Base-by-base conservation (phyloP, 2,113 vertebrate genomes). In the Toxotes jaculatrix region DNA sequence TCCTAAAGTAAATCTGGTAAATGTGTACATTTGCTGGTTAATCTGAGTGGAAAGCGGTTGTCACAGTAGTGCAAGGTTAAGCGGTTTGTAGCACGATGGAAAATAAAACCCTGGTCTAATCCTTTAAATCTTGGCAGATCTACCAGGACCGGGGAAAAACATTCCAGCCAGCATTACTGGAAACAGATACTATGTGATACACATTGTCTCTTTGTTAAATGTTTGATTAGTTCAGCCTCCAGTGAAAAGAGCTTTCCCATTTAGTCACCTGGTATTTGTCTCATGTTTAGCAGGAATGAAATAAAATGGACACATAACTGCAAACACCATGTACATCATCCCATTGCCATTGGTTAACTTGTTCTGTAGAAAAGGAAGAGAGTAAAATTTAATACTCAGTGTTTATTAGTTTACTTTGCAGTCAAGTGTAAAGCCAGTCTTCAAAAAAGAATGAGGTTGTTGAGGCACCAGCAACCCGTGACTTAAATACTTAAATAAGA, bases 91-190 rank as follows among this genome's bases (percentile, higher is more conserved):
- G 88, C 70, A 69, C 64, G 69, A 66, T 65, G 51, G 79, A 85
- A 92, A 89, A 91, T 79, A 80, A 72, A 89, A 82, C 32, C 74
- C 56, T 0, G 2, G 40, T 74, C 74, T 91, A 88, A 93, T 90
- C 90, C 87, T 45, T 86, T 87, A 83, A 88, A 89, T 88, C 84
- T 81, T 88, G 87, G 84, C 83, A 91, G 81, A 76, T 83, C 63
- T 80, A 77, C 68, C 71, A 81, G 67, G 55, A 63, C 67, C 56
- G 63, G 51, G 75, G 32, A 16, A 51, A 69, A 68, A 42, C 55
- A 79, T 61, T 32, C 16, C 32, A 77, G 45, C 56, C 67, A 73
- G 71, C 72, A 79, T 86, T 78, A 78, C 76, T 79, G 78, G 77
- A 84, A 90, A 87, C 36, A 57, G 70, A 77, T 74, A 67, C 64